A percentile compares a stretch with the other conserved stretches of the same genome.
Evolutionary conservation across 1,140 invertebrate species (phyloP).

Genomic region (Ctenoplectra terminalis): DNA sequence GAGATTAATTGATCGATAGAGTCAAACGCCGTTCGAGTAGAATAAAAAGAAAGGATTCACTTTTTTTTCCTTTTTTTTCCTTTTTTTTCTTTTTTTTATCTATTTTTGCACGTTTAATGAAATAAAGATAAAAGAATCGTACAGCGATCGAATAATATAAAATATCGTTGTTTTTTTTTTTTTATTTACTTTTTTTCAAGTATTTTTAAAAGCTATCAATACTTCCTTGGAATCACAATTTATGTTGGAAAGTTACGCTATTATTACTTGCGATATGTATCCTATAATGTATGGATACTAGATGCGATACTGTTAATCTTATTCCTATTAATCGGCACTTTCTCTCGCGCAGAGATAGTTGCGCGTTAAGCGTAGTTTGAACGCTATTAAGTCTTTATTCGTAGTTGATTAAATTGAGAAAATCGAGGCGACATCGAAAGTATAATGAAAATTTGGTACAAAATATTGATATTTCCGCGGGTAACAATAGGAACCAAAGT

Average conservation of each 20-base stretch:
- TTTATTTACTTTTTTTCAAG: no score
- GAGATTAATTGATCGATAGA: neutral
- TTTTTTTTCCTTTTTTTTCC: no score
- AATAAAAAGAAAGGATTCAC: no score
- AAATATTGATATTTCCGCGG: neutral
- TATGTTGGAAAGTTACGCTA: neutral
- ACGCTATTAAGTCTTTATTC: neutral
- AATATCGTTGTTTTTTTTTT: neutral
- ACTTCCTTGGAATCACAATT: neutral
- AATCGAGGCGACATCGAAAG: neutral
- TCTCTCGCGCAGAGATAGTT: neutral
- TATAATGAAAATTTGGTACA: neutral
- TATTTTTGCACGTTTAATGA: neutral
- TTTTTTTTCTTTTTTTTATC: no score
- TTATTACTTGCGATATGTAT: neutral
- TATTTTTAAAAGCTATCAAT: neutral
- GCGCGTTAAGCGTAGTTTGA: neutral
- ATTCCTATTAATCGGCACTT: slow-evolving; percentile 16
- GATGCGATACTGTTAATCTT: neutral
- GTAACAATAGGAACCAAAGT: neutral
- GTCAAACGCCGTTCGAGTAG: no score
- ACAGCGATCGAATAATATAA: neutral
- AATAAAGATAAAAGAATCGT: neutral
- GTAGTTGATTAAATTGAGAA: neutral
- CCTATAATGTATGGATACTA: neutral